phyloP scores from a whole-genome alignment of 2,888 invertebrate species.

The Dasypolia templi region DNA sequence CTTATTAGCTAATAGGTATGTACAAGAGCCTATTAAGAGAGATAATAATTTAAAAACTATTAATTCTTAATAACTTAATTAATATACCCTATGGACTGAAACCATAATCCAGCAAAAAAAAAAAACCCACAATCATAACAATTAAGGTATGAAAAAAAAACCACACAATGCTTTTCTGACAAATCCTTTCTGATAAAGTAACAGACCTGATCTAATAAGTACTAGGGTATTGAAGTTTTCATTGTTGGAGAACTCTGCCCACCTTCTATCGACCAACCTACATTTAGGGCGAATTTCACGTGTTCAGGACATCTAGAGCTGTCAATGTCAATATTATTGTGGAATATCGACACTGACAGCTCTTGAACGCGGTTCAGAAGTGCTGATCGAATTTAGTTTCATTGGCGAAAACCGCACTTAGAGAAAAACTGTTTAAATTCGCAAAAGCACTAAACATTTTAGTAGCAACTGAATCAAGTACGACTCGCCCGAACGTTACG shows the following conservation, averaged over 20 bases:
- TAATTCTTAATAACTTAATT: background rate
- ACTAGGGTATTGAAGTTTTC: background rate
- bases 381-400: background rate
- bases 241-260: background rate
- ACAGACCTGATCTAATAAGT: background rate
- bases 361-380: background rate
- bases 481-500: constrained; percentile 45
- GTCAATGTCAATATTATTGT: background rate
- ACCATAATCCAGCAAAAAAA: background rate
- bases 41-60: background rate
- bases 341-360: background rate
- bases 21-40: too few species aligned
- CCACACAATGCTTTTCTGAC: background rate
- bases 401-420: background rate
- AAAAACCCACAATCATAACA: background rate
- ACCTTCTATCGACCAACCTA: background rate
- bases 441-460: constrained; percentile 1
- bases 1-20: too few species aligned
- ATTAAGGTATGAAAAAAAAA: constrained; percentile 2
- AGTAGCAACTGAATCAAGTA: constrained; percentile 40
- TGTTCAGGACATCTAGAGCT: background rate
- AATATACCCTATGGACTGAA: background rate
- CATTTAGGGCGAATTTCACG: background rate
- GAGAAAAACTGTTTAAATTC: background rate
- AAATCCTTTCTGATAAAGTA: background rate